Conservation (phyloP, 2,113 vertebrate species). For the Fulmarus glacialis region DNA sequence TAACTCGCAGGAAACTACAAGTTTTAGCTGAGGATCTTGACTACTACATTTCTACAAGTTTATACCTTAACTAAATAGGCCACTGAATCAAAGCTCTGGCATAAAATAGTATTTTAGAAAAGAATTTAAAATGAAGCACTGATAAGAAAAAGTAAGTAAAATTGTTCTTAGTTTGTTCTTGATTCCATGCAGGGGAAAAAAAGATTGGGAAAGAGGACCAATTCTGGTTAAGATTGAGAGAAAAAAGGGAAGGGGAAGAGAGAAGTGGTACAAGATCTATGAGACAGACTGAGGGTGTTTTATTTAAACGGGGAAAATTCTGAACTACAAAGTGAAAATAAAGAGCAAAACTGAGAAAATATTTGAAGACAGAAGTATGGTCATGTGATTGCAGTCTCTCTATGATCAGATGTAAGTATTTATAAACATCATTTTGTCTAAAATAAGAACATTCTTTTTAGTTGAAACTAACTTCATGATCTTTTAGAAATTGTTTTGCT, state of each 20-base stretch:
- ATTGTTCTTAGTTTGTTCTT: not conserved
- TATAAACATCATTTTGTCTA: not conserved
- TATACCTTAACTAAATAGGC: not conserved
- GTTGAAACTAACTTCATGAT: not conserved
- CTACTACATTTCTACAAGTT: not conserved
- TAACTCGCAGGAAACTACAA: not conserved
- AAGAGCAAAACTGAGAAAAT: not conserved
- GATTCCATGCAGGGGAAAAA: not conserved
- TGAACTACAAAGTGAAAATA: not conserved
- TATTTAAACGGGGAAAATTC: not conserved
- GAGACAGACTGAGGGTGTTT: not conserved
- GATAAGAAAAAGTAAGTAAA: not conserved
- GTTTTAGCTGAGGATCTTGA: not conserved
- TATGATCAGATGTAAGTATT: not conserved
- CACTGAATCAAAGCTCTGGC: not conserved
- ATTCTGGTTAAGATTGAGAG: not conserved
- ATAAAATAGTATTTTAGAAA: not conserved
- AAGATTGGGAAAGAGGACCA: not conserved
- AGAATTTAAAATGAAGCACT: not conserved
- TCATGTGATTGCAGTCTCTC: not conserved
- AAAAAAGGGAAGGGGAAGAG: not conserved
- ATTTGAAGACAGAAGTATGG: not conserved
- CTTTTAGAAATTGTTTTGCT: slow-evolving; percentile 6
- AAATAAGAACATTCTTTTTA: not conserved
- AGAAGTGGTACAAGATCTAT: not conserved